phyloP scores from a whole-genome alignment of 2,888 invertebrate species.

The Orthosia gothica region DNA sequence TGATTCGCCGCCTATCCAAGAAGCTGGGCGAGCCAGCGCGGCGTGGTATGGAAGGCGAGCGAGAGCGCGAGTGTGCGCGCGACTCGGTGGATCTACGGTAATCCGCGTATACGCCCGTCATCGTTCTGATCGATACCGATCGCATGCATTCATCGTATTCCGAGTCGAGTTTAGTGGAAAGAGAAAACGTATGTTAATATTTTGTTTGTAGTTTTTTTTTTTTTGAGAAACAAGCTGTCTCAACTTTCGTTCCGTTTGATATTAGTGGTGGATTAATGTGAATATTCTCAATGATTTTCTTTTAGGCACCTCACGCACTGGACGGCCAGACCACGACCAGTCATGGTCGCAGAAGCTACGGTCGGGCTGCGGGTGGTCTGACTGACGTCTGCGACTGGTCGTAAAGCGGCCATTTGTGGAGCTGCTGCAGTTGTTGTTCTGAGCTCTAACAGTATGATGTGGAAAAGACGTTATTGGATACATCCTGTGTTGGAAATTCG shows the following conservation, averaged over 20 bases:
- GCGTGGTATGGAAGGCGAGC: conserved; percentile 97
- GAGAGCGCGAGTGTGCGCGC: conserved; percentile 77
- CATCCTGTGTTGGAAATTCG: too few species aligned
- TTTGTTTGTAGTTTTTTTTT: conserved; percentile 17
- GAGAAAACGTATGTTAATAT: conserved; percentile 66
- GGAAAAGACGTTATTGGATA: too few species aligned
- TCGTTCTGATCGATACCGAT: conserved; percentile 82
- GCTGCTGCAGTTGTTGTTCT: too few species aligned
- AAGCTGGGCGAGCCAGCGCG: conserved; percentile 98
- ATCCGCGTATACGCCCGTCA: conserved; percentile 91
- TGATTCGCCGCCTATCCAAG: conserved; percentile 97
- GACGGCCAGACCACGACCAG: too few species aligned
- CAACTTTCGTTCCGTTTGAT: not conserved
- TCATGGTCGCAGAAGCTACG: too few species aligned
- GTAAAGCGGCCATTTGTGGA: too few species aligned
- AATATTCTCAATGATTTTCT: not conserved
- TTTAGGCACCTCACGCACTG: too few species aligned
- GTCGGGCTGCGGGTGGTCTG: too few species aligned
- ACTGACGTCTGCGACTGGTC: too few species aligned
- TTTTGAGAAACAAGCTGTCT: conserved; percentile 38
- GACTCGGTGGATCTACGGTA: conserved; percentile 88
- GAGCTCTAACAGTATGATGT: too few species aligned
- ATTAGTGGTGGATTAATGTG: too few species aligned
- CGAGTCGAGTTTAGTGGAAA: conserved; percentile 64
- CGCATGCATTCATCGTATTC: conserved; percentile 68